A percentile compares a stretch with the other conserved stretches of the same genome.
These are phyloP conservation scores for Azorinus chamasolen DNA, from an alignment of 2,888 invertebrate genomes.

Conservation along the genomic window DNA sequence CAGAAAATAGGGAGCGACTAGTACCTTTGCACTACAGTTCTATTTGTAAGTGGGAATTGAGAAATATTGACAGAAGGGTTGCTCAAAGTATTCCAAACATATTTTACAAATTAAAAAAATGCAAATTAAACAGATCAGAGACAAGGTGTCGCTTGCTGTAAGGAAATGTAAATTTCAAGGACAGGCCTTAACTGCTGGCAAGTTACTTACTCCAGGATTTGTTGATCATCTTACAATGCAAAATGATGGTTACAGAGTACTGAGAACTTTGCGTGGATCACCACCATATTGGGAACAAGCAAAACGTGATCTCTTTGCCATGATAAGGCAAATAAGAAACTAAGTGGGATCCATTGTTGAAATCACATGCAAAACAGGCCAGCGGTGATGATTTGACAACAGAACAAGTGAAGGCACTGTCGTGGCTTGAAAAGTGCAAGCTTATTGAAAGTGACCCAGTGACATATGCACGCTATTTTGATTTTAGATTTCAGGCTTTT, in stretches of 20 bases:
- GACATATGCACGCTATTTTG: slow-evolving; percentile 62
- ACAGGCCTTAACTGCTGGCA: slow-evolving; percentile 25
- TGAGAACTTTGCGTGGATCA: too few relatives aligned
- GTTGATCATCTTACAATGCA: slow-evolving; percentile 47
- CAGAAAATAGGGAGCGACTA: slow-evolving; percentile 14
- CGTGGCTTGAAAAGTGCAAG: slow-evolving; percentile 52
- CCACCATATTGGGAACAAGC: too few relatives aligned
- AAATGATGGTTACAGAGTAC: too few relatives aligned
- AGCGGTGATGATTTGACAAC: slow-evolving; percentile 1
- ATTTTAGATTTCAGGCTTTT: slow-evolving; percentile 49
- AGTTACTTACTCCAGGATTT: slow-evolving; percentile 28
- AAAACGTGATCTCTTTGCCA: too few relatives aligned
- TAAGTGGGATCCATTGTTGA: slow-evolving; percentile 36
- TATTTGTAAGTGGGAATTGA: slow-evolving; percentile 22
- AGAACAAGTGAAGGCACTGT: slow-evolving; percentile 25
- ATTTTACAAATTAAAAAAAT: slow-evolving; percentile 40
- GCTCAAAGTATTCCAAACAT: slow-evolving; percentile 30
- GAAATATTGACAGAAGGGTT: slow-evolving; percentile 31
- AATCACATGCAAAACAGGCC: slow-evolving; percentile 30
- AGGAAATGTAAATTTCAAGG: slow-evolving; percentile 39
- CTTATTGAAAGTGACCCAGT: too few relatives aligned
- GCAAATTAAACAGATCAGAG: slow-evolving; percentile 42
- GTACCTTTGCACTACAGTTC: slow-evolving; percentile 39
- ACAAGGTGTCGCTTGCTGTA: slow-evolving; percentile 44
- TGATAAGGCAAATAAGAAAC: too few relatives aligned